Evolutionary conservation across 2,888 invertebrate genomes (phyloP).

Genomic region (Himalopsyche tibetana): DNA sequence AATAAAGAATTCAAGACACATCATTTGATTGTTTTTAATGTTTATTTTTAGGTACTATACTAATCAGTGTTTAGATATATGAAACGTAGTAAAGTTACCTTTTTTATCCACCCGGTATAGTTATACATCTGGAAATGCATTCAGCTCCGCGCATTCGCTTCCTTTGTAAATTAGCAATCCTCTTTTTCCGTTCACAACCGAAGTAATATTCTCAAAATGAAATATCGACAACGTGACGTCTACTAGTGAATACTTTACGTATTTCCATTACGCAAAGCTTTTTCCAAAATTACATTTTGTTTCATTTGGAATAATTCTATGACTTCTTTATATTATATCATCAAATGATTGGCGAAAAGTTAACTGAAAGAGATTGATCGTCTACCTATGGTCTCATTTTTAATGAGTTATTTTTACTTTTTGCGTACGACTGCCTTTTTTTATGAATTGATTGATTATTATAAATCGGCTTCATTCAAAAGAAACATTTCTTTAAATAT

Average conservation of each 20-base stretch:
- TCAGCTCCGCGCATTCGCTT: slow-evolving; percentile 40
- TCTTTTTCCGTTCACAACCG: slow-evolving; percentile 20
- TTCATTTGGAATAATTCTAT: neutral
- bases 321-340: neutral
- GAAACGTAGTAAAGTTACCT: too few species aligned
- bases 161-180: slow-evolving; percentile 59
- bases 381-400: neutral
- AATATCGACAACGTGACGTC: slow-evolving; percentile 13
- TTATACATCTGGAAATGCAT: slow-evolving; percentile 24
- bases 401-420: slow-evolving; percentile 3
- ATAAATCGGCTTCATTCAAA: too few species aligned
- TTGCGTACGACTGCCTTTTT: too few species aligned
- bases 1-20: too few species aligned
- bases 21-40: too few species aligned
- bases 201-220: slow-evolving; percentile 24
- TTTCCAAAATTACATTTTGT: slow-evolving; percentile 17
- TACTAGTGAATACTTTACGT: neutral
- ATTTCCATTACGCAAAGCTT: neutral
- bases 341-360: neutral
- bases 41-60: too few species aligned
- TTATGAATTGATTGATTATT: too few species aligned
- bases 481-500: too few species aligned
- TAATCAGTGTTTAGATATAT: too few species aligned
- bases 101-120: neutral
- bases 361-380: neutral